Evolutionary conservation across 2,888 invertebrate species (phyloP), one percentile per base, ranked within the genome.

Genomic region (Myopa tessellatipennis): DNA sequence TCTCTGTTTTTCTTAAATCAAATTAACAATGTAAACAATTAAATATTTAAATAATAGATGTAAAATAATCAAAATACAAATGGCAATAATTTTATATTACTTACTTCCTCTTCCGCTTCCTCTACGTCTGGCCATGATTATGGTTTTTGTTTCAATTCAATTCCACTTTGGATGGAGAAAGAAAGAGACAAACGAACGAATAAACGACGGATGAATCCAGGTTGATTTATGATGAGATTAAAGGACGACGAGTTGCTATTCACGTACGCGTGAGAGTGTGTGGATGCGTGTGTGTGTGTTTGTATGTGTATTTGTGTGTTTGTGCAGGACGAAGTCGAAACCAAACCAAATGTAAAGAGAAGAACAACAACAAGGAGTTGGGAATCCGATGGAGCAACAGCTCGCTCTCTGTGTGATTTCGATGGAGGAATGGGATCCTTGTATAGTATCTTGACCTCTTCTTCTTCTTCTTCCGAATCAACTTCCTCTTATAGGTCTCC

Each of bases 81-180:
- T 45, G 45, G 3, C 1, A 45, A 45, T 45, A 45, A 45, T 45
- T 45, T 6, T 45, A 6, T 8, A 8, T 6, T 45, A 86, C 87
- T 87, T 84, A 87, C 87, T 87, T 82, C 86, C 86, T 84, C 86
- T 84, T 75, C 85, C 85, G 84, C 85, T 85, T 81, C 87, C 87
- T 81, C 83, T 86, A 82, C 87, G 87, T 80, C 87, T 83, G 77
- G 87, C 87, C 87, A 87, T 86, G 55, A 80, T 82, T 79, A 63
- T 74, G 58, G 38, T 4, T 61, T 26, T 61, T 18, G 71, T 26
- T 14, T 69, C 16, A 55, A n/a, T 67, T 55, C 34, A 38, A 18
- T 61, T 36, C 55, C 74, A 55, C 67, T 36, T 38, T 34, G 34
- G 40, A 68, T 45, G 38, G 38, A 36, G 38, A 67, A 67, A n/a